Conservation (phyloP, 2,797 vertebrate genomes). For the Neopelma chrysocephalum region DNA sequence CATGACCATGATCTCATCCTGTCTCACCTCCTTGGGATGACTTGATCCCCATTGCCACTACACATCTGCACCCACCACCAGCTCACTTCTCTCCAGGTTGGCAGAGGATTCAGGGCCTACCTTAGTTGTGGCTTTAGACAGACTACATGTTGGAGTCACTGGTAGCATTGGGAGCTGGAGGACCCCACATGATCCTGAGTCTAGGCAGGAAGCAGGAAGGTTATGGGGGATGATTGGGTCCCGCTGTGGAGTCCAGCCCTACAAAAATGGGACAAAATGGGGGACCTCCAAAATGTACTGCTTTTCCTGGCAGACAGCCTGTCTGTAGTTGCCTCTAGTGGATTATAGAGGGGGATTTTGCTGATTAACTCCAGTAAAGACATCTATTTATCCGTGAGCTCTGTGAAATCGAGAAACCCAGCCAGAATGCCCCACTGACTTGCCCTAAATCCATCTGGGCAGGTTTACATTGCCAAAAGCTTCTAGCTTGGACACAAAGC, state of each 20-base stretch:
- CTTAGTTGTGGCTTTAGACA: not conserved
- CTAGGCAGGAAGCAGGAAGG: not conserved
- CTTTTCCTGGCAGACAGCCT: not conserved
- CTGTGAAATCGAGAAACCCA: not conserved
- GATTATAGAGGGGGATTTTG: not conserved
- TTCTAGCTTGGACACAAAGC: not conserved
- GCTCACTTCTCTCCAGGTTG: fast-evolving
- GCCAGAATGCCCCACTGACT: not conserved
- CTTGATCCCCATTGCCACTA: not conserved
- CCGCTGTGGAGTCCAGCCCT: not conserved
- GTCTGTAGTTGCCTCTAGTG: not conserved
- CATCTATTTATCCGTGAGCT: not conserved
- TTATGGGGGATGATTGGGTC: fast-evolving
- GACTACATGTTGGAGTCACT: not conserved
- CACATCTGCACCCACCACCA: not conserved
- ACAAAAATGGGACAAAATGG: not conserved
- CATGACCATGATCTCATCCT: not conserved
- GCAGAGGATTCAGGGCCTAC: not conserved
- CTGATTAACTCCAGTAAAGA: not conserved
- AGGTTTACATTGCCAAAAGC: not conserved
- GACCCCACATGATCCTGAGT: not conserved
- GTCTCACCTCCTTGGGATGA: not conserved
- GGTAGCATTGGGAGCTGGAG: not conserved
- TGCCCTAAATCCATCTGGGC: not conserved
- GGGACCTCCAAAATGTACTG: not conserved